Evolutionary conservation across 2,888 invertebrate genomes (phyloP).

Genomic region (Corythucha ciliata): DNA sequence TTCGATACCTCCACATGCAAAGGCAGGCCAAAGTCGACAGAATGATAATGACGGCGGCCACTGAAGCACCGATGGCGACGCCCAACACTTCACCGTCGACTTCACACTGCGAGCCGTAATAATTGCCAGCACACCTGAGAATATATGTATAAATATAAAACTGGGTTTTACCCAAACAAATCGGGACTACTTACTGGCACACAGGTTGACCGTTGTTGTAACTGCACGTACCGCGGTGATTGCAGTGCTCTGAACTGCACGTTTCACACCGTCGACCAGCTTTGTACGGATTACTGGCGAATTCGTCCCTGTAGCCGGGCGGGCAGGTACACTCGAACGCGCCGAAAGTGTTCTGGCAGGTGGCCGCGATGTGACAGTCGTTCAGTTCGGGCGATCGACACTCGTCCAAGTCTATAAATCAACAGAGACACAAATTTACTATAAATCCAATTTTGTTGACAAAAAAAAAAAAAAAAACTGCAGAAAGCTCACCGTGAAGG

Average conservation of each 20-base stretch:
- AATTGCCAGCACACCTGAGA: slow-evolving; percentile 67
- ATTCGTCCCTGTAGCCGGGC: slow-evolving; percentile 65
- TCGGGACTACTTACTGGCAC: slow-evolving; percentile 54
- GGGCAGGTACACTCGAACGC: slow-evolving; percentile 69
- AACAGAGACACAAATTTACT: slow-evolving; percentile 14
- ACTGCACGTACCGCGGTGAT: slow-evolving; percentile 73
- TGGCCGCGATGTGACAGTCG: slow-evolving; percentile 71
- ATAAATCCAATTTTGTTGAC: neutral
- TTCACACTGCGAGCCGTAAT: slow-evolving; percentile 81
- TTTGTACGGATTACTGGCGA: slow-evolving; percentile 54
- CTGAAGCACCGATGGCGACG: slow-evolving; percentile 81
- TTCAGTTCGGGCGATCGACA: slow-evolving; percentile 71
- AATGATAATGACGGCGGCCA: slow-evolving; percentile 81
- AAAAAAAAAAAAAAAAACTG: too few relatives aligned
- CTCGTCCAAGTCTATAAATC: slow-evolving; percentile 66
- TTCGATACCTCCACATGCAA: slow-evolving; percentile 74
- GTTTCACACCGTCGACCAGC: slow-evolving; percentile 68
- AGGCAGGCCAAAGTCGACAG: slow-evolving; percentile 75
- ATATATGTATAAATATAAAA: neutral
- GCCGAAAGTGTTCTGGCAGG: slow-evolving; percentile 75
- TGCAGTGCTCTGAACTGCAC: slow-evolving; percentile 70
- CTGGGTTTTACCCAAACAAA: neutral
- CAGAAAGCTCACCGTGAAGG: slow-evolving; percentile 58
- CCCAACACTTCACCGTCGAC: slow-evolving; percentile 86
- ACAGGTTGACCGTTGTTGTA: slow-evolving; percentile 62